A percentile compares a stretch with the other conserved stretches of the same genome.
These are phyloP conservation scores for Ranitomeya variabilis DNA, from an alignment of 2,113 vertebrate species.

Conservation along the genomic window DNA sequence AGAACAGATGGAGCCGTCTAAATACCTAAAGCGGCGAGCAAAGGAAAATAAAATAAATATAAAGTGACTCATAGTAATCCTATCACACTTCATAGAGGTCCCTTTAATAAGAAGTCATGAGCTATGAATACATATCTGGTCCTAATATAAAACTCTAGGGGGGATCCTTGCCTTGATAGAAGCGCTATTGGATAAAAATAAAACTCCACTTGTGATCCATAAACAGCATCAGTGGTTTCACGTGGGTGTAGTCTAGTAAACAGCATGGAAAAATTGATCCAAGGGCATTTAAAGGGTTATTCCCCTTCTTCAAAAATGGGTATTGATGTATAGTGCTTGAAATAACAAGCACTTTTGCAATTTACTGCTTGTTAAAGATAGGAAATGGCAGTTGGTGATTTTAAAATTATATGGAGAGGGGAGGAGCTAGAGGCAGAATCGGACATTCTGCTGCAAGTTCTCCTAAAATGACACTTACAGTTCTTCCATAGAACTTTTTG, in stretches of 20 bases:
- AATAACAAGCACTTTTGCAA: too few species aligned
- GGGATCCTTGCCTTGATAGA: conserved; percentile 30
- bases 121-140: conserved; percentile 8
- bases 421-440: too few species aligned
- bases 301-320: too few species aligned
- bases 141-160: conserved; percentile 18
- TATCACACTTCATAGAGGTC: conserved; percentile 17
- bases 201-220: not conserved
- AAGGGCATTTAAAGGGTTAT: not conserved
- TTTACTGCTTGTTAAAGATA: too few species aligned
- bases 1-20: conserved; percentile 35
- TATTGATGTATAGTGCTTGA: too few species aligned
- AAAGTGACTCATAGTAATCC: conserved; percentile 32
- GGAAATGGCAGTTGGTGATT: too few species aligned
- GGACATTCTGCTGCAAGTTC: too few species aligned
- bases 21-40: not conserved
- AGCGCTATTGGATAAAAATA: conserved; percentile 13
- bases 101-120: conserved; percentile 16
- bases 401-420: too few species aligned
- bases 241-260: not conserved
- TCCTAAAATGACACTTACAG: too few species aligned
- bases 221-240: conserved; percentile 18
- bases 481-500: too few species aligned
- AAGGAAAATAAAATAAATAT: conserved; percentile 40
- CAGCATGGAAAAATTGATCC: not conserved